phyloP scores from a whole-genome alignment of 2,797 vertebrate species.

The Sebastes iracundus region DNA sequence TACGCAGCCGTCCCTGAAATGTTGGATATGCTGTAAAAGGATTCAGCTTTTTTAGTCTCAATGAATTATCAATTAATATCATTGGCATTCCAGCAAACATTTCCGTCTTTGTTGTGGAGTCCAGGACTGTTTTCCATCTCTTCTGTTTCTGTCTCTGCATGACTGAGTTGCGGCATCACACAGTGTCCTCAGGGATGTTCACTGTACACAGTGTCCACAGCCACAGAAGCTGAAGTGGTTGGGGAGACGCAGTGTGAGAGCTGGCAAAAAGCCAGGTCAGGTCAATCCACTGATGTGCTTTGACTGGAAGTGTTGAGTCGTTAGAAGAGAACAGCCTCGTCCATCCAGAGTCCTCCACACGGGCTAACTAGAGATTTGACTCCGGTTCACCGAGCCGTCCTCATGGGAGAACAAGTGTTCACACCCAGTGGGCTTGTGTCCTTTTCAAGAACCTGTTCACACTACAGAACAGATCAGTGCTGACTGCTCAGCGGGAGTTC shows the following conservation, averaged over 20 bases:
- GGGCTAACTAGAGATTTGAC: not conserved
- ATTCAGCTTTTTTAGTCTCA: not conserved
- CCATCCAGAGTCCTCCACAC: not conserved
- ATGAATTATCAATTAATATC: constrained; percentile 15
- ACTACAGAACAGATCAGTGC: not conserved
- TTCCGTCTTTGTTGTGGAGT: not conserved
- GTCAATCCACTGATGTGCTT: constrained; percentile 27
- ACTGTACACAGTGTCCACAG: constrained; percentile 1
- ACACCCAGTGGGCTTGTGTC: constrained; percentile 12
- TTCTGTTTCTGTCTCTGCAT: constrained; percentile 13
- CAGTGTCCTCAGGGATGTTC: not conserved
- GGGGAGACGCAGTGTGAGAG: constrained; percentile 12
- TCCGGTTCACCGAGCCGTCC: not conserved
- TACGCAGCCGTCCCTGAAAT: not conserved
- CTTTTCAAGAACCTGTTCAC: constrained; percentile 27
- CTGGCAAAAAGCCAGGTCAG: constrained; percentile 17
- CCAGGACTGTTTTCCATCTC: not conserved
- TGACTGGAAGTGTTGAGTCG: constrained; percentile 17
- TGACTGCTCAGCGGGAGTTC: not conserved
- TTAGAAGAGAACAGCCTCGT: not conserved
- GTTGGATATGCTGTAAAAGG: not conserved
- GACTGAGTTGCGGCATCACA: constrained; percentile 23
- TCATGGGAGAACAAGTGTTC: constrained; percentile 14
- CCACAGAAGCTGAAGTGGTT: not conserved
- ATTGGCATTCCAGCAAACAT: not conserved